Conservation (phyloP, 2,797 vertebrate genomes). For the Graptemys geographica region DNA sequence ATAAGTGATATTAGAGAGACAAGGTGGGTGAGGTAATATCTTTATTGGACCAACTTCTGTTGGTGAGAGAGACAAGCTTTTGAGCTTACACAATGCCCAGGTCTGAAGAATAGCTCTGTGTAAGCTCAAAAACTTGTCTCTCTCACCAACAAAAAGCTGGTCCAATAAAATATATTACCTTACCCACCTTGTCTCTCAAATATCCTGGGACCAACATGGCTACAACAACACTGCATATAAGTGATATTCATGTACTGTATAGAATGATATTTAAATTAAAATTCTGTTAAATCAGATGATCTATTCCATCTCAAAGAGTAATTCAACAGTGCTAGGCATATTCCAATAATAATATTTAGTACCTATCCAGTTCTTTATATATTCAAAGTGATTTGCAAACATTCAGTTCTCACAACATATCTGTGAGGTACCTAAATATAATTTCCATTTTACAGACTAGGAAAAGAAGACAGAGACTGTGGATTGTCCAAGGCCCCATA, state of each 20-base stretch:
- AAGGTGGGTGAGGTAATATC: not conserved
- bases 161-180: not conserved
- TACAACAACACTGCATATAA: not conserved
- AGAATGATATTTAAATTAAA: not conserved
- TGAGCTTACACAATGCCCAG: not conserved
- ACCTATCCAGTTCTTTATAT: not conserved
- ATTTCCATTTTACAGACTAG: not conserved
- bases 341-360: not conserved
- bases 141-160: not conserved
- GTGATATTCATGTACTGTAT: not conserved
- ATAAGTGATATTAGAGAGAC: not conserved
- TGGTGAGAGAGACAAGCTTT: not conserved
- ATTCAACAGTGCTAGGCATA: not conserved
- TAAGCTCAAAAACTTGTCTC: not conserved
- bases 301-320: not conserved
- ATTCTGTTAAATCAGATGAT: not conserved
- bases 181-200: not conserved
- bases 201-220: not conserved
- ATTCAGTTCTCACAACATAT: not conserved
- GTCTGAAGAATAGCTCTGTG: not conserved
- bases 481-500: not conserved
- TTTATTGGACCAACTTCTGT: not conserved
- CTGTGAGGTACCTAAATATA: not conserved
- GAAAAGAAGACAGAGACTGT: not conserved
- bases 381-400: not conserved